Conservation (phyloP, 2,888 invertebrate species). For the Pheosia tremula region DNA sequence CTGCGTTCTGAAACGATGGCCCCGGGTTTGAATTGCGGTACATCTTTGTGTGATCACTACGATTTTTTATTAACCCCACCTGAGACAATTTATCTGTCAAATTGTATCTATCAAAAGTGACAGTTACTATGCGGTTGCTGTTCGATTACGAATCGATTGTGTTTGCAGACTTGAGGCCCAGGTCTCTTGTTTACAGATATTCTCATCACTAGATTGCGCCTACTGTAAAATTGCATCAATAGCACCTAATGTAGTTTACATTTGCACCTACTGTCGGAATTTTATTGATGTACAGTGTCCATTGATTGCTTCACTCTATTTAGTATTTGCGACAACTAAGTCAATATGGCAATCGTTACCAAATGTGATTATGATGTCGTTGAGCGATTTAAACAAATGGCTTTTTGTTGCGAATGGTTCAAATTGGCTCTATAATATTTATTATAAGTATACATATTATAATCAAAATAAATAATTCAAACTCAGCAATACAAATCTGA, state of each 20-base stretch:
- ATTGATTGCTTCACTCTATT: constrained; percentile 19
- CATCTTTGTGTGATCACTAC: too few relatives aligned
- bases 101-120: too few relatives aligned
- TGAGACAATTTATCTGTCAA: too few relatives aligned
- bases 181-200: background rate
- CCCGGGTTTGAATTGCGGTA: too few relatives aligned
- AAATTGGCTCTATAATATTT: background rate
- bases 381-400: too few relatives aligned
- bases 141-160: too few relatives aligned
- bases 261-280: constrained; percentile 9
- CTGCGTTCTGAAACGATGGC: too few relatives aligned
- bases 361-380: constrained; percentile 10
- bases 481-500: background rate
- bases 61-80: too few relatives aligned
- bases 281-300: constrained; percentile 18
- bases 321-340: constrained; percentile 21
- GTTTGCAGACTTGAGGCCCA: too few relatives aligned
- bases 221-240: constrained; percentile 18
- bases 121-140: too few relatives aligned
- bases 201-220: constrained; percentile 15
- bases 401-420: too few relatives aligned
- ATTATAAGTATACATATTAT: background rate
- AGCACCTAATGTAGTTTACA: constrained; percentile 11
- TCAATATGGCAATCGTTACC: constrained; percentile 21
- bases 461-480: background rate